phyloP scores from a whole-genome alignment of 2,113 vertebrate genomes.

The Gasterosteus aculeatus region DNA sequence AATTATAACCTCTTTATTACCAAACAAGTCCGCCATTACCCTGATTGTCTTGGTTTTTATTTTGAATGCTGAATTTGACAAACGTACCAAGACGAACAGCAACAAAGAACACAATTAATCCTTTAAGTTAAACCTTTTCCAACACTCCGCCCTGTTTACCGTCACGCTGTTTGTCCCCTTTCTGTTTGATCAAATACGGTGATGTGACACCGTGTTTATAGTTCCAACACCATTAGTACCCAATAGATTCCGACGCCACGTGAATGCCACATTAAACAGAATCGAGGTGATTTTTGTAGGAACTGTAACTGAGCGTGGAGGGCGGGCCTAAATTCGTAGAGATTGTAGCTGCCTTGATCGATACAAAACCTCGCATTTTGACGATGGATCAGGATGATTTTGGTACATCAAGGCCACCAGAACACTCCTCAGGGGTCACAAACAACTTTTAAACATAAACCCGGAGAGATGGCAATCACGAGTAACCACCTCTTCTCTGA shows the following conservation, averaged over 20 bases:
- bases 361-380: background rate
- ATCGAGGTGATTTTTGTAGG: background rate
- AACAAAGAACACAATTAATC: background rate
- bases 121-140: no score
- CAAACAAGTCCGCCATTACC: no score
- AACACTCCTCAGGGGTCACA: background rate
- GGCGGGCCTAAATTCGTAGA: background rate
- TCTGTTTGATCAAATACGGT: background rate
- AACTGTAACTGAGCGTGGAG: background rate
- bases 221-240: background rate
- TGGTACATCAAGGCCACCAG: background rate
- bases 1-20: no score
- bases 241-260: no score
- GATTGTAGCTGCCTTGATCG: background rate
- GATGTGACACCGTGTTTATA: background rate
- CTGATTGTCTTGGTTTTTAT: background rate
- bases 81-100: background rate
- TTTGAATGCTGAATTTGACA: background rate
- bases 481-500: background rate
- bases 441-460: background rate
- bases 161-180: no score
- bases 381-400: background rate
- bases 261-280: background rate
- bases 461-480: background rate
- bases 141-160: no score